Evolutionary conservation across 37 sponge, comb jelly and placozoan genomes (phyloP), one percentile per base, ranked within the genome.

Genomic region (Beroe ovata): DNA sequence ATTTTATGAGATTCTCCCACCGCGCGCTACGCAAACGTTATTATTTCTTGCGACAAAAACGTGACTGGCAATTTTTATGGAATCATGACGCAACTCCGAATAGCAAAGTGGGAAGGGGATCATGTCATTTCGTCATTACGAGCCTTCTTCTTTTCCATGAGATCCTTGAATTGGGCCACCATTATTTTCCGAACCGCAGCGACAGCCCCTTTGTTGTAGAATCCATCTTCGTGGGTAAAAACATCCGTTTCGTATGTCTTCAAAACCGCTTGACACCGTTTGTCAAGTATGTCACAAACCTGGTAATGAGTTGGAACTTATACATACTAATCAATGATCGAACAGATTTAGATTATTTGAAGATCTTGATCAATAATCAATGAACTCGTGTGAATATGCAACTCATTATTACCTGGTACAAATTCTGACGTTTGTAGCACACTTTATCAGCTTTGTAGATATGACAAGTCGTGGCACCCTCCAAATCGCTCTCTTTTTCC

Each of bases 251-350:
- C 84, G 22, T 40, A 77, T 25, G 18, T 77, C 38, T 42, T 39
- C 26, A 77, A 29, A 8, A 77, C 84, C 21, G 84, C 84, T 23
- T 77, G 84, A 25, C 84, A 77, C 41, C 84, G 26, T n/a, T 3
- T 77, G 84, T 77, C 84, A 20, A 42, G 42, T 39, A 77, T 77
- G 28, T 77, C 84, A 23, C 84, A 77, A 40, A 77, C 47, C 84
- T 77, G 28, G 42, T 1, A 1, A 69, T n/a, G n/a, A n/a, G n/a
- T n/a, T n/a, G n/a, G n/a, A n/a, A n/a, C n/a, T n/a, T n/a, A n/a
- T n/a, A n/a, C n/a, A 29, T 29, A 69, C 26, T 3, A 26, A 61
- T 61, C 28, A 4, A 61, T 61, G 26, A 61, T 61, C 3, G 11
- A 47, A 47, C 11, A 11, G 11, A 6, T 47, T 11, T 47, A 47